Evolutionary conservation across 2,113 vertebrate genomes (phyloP).

Genomic region (Saccopteryx bilineata): DNA sequence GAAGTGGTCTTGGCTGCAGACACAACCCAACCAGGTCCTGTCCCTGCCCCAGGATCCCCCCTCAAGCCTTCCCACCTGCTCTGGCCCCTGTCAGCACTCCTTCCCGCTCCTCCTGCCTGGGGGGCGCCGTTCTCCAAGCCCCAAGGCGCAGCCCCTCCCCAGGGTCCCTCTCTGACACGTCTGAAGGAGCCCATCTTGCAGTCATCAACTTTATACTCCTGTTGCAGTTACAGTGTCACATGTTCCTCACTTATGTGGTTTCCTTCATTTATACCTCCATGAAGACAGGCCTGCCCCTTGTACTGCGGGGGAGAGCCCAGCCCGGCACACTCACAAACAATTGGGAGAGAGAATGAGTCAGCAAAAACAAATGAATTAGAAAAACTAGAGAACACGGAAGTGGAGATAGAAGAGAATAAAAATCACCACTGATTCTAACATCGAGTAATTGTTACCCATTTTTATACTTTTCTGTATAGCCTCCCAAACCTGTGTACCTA

Average conservation of each 20-base stretch:
- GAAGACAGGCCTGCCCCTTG: background rate
- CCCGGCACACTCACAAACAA: background rate
- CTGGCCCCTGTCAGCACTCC: background rate
- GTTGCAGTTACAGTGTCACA: fast-evolving
- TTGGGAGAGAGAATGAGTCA: background rate
- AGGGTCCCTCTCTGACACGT: background rate
- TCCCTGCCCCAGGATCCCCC: background rate
- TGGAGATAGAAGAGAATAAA: background rate
- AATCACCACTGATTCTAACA: background rate
- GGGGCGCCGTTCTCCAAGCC: background rate
- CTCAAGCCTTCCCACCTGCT: background rate
- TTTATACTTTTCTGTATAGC: background rate
- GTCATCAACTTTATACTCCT: fast-evolving
- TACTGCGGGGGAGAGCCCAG: background rate
- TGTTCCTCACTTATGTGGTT: fast-evolving
- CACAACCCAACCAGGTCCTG: background rate
- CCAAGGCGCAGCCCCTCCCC: fast-evolving
- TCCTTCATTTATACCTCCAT: background rate
- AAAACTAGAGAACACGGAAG: background rate
- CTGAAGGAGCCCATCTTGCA: fast-evolving
- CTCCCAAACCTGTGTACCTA: background rate
- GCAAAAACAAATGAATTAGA: background rate
- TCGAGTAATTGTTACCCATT: background rate
- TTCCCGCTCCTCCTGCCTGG: fast-evolving
- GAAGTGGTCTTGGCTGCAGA: background rate